A percentile compares a stretch with the other conserved stretches of the same genome.
phyloP scores from a whole-genome alignment of 2,888 invertebrate species.

The Leistus spinibarbis region DNA sequence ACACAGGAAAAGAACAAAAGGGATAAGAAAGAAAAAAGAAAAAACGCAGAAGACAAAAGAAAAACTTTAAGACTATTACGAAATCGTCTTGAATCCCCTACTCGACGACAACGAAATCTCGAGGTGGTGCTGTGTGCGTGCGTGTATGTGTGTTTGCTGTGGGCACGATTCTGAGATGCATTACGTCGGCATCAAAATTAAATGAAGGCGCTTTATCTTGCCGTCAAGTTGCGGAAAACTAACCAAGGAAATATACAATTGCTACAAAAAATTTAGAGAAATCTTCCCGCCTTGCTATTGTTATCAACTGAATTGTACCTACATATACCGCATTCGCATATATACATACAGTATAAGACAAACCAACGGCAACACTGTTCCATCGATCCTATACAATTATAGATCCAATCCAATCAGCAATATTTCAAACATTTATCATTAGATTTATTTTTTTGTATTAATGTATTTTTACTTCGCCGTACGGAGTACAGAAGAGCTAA shows the following conservation, averaged over 20 bases:
- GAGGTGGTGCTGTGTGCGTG: background rate
- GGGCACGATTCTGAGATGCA: background rate
- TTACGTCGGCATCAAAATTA: conserved; percentile 22
- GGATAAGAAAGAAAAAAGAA: background rate
- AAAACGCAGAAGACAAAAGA: background rate
- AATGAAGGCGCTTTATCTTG: conserved; percentile 19
- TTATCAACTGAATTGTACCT: too few species aligned
- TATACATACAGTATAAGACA: too few species aligned
- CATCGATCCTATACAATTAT: too few species aligned
- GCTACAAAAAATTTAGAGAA: background rate
- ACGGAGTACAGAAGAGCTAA: too few species aligned
- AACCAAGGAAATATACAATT: background rate
- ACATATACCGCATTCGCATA: too few species aligned
- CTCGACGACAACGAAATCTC: background rate
- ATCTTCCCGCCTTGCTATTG: background rate
- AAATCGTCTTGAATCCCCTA: background rate
- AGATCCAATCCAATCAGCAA: too few species aligned
- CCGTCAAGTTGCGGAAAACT: conserved; percentile 12
- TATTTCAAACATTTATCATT: too few species aligned
- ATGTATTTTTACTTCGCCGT: too few species aligned
- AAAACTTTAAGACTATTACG: background rate
- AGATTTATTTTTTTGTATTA: too few species aligned
- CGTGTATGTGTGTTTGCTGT: too few species aligned
- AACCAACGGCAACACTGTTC: too few species aligned
- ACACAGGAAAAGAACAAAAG: background rate